phyloP scores from a whole-genome alignment of 2,888 invertebrate species.

The Caradrina kadenii region DNA sequence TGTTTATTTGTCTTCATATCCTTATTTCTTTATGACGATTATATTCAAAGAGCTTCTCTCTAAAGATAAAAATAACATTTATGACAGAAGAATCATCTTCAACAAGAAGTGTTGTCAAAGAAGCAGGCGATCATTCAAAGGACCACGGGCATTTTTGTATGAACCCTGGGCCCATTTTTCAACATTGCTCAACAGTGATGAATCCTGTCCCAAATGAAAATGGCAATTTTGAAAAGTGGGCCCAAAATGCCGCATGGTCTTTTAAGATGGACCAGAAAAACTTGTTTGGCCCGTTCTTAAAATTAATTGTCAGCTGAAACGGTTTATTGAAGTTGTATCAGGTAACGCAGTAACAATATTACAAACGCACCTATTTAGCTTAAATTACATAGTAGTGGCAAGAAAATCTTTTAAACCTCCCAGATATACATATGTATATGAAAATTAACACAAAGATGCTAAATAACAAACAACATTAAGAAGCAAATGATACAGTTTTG shows the following conservation, averaged over 20 bases:
- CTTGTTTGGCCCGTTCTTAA: too few relatives aligned
- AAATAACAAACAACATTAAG: constrained; percentile 27
- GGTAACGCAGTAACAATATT: neutral
- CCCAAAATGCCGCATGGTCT: too few relatives aligned
- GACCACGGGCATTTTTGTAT: too few relatives aligned
- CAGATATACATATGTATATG: constrained; percentile 12
- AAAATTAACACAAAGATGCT: constrained; percentile 33
- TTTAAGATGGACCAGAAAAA: too few relatives aligned
- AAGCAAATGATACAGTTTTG: constrained; percentile 17
- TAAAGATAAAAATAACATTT: neutral
- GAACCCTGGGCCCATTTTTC: too few relatives aligned
- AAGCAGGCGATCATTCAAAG: too few relatives aligned
- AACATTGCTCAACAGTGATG: too few relatives aligned
- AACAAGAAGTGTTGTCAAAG: too few relatives aligned
- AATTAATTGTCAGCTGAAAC: too few relatives aligned
- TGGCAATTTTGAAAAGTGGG: too few relatives aligned
- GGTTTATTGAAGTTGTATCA: neutral
- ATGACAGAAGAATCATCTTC: neutral
- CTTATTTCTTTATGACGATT: constrained; percentile 18
- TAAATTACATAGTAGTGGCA: neutral
- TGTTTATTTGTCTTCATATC: constrained; percentile 17
- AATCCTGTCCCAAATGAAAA: too few relatives aligned
- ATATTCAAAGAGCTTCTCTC: constrained; percentile 8
- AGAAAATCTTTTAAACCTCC: constrained; percentile 10
- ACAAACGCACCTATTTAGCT: neutral